A percentile compares a stretch with the other conserved stretches of the same genome.
phyloP scores from a whole-genome alignment of 1,140 invertebrate genomes.

The Zaprionus ornatus region DNA sequence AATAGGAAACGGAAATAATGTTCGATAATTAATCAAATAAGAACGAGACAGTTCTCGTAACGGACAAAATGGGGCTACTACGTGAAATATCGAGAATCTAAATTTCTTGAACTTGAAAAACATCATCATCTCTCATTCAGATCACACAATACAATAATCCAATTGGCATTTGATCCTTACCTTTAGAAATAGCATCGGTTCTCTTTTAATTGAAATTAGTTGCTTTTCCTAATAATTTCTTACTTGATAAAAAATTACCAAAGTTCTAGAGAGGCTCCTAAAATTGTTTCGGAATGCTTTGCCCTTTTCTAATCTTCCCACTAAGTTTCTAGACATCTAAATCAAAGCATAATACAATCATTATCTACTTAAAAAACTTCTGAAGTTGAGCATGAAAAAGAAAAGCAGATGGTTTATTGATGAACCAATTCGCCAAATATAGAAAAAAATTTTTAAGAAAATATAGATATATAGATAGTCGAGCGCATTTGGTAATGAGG shows the following conservation, averaged over 20 bases:
- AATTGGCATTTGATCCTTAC: constrained; percentile 3
- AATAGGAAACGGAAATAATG: constrained; percentile 62
- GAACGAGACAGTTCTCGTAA: constrained; percentile 60
- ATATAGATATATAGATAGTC: too few relatives aligned
- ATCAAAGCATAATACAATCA: constrained; percentile 15
- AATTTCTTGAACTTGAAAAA: constrained; percentile 39
- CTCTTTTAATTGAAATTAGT: background rate
- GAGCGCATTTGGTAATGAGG: too few relatives aligned
- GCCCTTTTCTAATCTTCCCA: constrained; percentile 8
- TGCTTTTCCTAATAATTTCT: constrained; percentile 4
- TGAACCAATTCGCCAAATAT: too few relatives aligned
- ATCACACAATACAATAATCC: background rate
- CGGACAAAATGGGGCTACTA: constrained; percentile 58
- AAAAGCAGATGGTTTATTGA: background rate
- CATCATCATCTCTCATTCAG: background rate
- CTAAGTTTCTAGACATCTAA: constrained; percentile 15
- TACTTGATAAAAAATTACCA: constrained; percentile 6
- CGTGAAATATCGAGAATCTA: constrained; percentile 16
- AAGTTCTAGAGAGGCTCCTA: constrained; percentile 7
- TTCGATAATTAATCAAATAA: constrained; percentile 65
- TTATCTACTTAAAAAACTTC: background rate
- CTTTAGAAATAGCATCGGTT: constrained; percentile 19
- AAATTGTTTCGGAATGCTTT: constrained; percentile 23
- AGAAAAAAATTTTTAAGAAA: too few relatives aligned
- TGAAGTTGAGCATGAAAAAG: background rate